Conservation (phyloP, 2,797 vertebrate species). For the Siniperca scherzeri region DNA sequence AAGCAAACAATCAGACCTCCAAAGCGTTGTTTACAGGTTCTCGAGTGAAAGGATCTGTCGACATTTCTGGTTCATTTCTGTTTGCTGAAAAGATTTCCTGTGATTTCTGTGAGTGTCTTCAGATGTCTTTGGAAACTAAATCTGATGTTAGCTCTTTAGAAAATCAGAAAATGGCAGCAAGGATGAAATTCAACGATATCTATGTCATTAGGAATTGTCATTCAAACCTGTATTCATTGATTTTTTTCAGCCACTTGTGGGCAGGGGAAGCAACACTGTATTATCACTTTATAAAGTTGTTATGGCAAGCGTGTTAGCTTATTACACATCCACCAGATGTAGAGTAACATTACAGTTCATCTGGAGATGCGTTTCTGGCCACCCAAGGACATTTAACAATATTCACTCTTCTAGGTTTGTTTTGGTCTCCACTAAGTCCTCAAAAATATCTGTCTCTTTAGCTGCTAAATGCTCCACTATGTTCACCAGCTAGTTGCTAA, state of each 20-base stretch:
- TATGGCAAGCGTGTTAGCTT: neutral
- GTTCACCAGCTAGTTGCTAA: neutral
- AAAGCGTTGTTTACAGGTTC: constrained; percentile 65
- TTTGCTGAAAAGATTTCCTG: constrained; percentile 70
- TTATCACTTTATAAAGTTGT: neutral
- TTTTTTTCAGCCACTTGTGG: neutral
- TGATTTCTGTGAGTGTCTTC: constrained; percentile 43
- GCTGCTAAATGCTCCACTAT: neutral
- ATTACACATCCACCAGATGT: neutral
- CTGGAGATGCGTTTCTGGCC: neutral
- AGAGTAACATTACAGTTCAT: neutral
- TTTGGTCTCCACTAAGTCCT: neutral
- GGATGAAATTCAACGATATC: neutral
- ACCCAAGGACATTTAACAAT: neutral
- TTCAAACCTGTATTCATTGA: neutral
- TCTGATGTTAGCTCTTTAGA: neutral
- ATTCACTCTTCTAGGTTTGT: neutral
- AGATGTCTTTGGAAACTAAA: constrained; percentile 13
- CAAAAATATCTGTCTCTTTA: too few species aligned
- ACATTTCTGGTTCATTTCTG: constrained; percentile 51
- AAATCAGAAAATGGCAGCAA: neutral
- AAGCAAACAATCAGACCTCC: constrained; percentile 62
- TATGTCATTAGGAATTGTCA: neutral
- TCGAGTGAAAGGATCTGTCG: constrained; percentile 60
- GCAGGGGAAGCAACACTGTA: neutral